Percentiles rank a stretch among this genome's conserved stretches.
phyloP scores from a whole-genome alignment of 2,113 vertebrate species.

The Gasterosteus nipponicus region DNA sequence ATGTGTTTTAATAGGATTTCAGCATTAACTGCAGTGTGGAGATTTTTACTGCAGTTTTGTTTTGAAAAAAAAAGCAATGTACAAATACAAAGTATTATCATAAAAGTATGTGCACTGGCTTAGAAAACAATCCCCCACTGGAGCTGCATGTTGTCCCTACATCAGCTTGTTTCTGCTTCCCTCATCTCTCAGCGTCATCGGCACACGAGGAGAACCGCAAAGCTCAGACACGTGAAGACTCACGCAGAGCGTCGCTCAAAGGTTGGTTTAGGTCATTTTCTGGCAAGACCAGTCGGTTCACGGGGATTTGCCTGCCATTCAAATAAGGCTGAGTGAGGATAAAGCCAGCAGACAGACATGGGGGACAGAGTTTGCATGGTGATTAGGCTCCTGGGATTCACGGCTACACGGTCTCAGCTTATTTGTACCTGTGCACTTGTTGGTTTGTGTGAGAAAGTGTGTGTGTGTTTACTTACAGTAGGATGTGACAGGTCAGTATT shows the following conservation, averaged over 20 bases:
- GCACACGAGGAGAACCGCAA: slow-evolving; percentile 28
- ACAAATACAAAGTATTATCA: slow-evolving; percentile 14
- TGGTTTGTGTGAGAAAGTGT: slow-evolving; percentile 1
- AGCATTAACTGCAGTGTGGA: slow-evolving; percentile 1
- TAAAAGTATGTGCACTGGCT: slow-evolving; percentile 15
- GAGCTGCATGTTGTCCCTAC: slow-evolving; percentile 28
- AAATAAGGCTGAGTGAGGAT: slow-evolving; percentile 66
- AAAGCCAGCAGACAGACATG: slow-evolving; percentile 42
- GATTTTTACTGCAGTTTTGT: slow-evolving; percentile 1
- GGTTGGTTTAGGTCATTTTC: slow-evolving; percentile 53
- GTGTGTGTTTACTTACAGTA: slow-evolving; percentile 21
- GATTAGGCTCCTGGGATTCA: slow-evolving; percentile 21
- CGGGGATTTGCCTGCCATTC: slow-evolving; percentile 78
- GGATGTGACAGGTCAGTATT: slow-evolving; percentile 45
- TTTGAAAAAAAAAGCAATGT: neutral
- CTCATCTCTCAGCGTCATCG: slow-evolving; percentile 33
- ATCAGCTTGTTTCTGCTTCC: slow-evolving; percentile 39
- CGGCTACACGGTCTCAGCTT: slow-evolving; percentile 1
- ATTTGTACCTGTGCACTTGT: neutral
- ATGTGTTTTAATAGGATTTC: neutral
- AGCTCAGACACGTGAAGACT: slow-evolving; percentile 28
- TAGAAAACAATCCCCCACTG: slow-evolving; percentile 18
- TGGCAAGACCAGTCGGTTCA: slow-evolving; percentile 72
- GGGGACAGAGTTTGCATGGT: slow-evolving; percentile 51
- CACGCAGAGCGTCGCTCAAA: neutral